Base-by-base conservation (phyloP, 2,888 invertebrate species). In the Pegoplata infirma region DNA sequence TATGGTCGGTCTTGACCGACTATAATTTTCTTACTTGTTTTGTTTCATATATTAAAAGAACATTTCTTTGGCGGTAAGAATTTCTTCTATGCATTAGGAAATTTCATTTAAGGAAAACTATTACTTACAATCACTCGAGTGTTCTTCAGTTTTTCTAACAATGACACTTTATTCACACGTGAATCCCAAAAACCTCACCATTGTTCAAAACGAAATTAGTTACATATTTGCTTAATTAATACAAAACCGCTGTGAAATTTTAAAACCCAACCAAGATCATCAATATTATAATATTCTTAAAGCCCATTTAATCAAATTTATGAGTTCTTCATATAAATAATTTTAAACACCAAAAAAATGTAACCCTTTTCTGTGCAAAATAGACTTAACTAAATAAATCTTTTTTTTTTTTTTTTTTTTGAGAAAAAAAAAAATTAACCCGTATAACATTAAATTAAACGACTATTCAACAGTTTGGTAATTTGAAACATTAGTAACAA, bases 401-500 rank as follows among this genome's bases (percentile, higher is more conserved):
- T 86, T 80, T 67, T 69, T 46, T 23, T 32, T 25, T 55, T 86
- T 80, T 67, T 69, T 46, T 23, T 32, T 25, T 55, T 32, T 28
- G 47, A 51, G 58, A 55, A 58, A 53, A 14, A 36, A 63, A 51
- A 58, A 75, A 66, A 47, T 53, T 58, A 73, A 55, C 51, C 66
- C 28, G 47, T 46, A 72, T 59, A 77, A 74, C 85, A 87, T 87
- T 86, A 87, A 87, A 86, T 86, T 86, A 86, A 87, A 87, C 86
- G 79, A 75, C 71, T 87, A 86, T 86, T 87, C 86, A 85, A 86
- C 87, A 87, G 86, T 87, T 87, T 87, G 71, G 87, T 86, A 87
- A 87, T 86, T 86, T 86, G 85, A 86, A 83, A 85, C 87, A 87
- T 86, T 87, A 86, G 84, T 84, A 86, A 85, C 86, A 86, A 84